Evolutionary conservation across 2,888 invertebrate species (phyloP).

Genomic region (Chaetogeoica ovagalla): DNA sequence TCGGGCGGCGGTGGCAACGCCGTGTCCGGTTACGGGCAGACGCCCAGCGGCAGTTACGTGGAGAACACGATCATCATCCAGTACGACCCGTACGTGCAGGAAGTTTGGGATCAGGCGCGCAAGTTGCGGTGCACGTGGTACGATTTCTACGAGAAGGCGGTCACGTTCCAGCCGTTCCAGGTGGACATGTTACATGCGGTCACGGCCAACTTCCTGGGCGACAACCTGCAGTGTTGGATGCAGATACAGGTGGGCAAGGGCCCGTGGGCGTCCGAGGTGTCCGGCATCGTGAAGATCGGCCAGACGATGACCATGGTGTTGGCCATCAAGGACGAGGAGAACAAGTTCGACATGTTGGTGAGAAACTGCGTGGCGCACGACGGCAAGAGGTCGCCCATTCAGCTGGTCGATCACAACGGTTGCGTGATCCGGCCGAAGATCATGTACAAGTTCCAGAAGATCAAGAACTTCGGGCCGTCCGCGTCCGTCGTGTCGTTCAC

Average conservation of each 20-base stretch:
- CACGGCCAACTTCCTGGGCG: conserved; percentile 92
- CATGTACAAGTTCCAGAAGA: conserved; percentile 90
- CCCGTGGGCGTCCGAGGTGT: conserved; percentile 96
- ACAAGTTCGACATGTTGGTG: conserved; percentile 93
- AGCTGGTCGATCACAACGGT: conserved; percentile 89
- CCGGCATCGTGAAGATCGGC: conserved; percentile 92
- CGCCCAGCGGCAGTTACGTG: conserved; percentile 89
- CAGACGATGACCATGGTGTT: conserved; percentile 97
- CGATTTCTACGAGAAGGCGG: conserved; percentile 93
- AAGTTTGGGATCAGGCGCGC: conserved; percentile 91
- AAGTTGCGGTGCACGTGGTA: conserved; percentile 93
- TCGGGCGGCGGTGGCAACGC: conserved; percentile 88
- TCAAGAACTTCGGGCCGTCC: conserved; percentile 92
- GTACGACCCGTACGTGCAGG: conserved; percentile 92
- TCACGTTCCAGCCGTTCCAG: conserved; percentile 92
- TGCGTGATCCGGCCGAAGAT: conserved; percentile 92
- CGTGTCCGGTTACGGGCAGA: conserved; percentile 78
- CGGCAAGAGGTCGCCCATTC: conserved; percentile 89
- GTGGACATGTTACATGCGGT: conserved; percentile 95
- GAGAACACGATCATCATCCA: conserved; percentile 94
- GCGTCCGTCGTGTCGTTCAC: conserved; percentile 93
- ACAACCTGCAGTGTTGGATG: conserved; percentile 96
- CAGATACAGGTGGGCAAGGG: conserved; percentile 95
- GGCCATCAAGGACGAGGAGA: conserved; percentile 93
- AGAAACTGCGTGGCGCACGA: conserved; percentile 94